Conservation (phyloP, 2,113 vertebrate genomes). For the Orthochromis indermauri region DNA sequence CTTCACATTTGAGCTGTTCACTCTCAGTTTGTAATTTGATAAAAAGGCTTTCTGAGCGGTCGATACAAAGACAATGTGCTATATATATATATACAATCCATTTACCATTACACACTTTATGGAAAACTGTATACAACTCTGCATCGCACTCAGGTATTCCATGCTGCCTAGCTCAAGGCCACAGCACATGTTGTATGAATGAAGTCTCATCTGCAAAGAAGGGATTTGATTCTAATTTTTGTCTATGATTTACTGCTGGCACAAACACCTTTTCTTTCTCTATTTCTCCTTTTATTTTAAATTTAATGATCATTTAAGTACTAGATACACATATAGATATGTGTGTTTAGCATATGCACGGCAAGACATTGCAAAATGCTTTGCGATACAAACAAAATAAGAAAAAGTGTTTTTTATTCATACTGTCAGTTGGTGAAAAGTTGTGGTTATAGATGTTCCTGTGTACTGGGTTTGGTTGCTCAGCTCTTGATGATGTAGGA, state of each 20-base stretch:
- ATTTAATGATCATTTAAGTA: background rate
- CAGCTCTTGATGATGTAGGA: background rate
- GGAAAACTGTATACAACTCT: background rate
- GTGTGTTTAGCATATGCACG: background rate
- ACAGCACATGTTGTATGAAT: background rate
- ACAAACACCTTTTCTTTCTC: background rate
- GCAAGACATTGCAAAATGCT: background rate
- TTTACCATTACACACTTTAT: background rate
- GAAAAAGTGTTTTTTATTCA: background rate
- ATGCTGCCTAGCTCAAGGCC: background rate
- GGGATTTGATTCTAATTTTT: background rate
- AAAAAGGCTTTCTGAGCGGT: background rate
- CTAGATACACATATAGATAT: background rate
- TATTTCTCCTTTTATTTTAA: background rate
- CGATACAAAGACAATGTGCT: background rate
- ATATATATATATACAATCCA: background rate
- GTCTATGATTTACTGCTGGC: background rate
- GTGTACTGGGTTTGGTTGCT: background rate
- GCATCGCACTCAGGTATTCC: background rate
- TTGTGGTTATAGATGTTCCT: background rate
- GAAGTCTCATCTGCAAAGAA: background rate
- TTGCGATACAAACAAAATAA: background rate
- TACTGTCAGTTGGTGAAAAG: background rate
- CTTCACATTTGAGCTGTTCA: fast-evolving
- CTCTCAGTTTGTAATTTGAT: background rate